Conservation (phyloP, 2,888 invertebrate species). For the Athalia cordata region DNA sequence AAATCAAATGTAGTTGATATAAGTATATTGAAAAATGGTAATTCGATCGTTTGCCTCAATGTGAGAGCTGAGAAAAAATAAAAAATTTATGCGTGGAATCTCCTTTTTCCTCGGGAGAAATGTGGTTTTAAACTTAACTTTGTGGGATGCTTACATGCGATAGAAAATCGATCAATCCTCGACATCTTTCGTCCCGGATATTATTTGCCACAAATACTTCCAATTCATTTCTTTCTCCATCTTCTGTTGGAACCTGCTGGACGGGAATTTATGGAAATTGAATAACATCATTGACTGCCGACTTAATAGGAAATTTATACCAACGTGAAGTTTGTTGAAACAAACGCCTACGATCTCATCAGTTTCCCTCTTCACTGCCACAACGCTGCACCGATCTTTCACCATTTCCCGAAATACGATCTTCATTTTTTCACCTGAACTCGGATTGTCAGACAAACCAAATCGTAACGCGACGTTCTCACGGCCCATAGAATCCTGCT, state of each 20-base stretch:
- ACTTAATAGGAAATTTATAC: slow-evolving; percentile 5
- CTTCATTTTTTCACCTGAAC: slow-evolving; percentile 55
- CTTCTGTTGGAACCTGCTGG: too few relatives aligned
- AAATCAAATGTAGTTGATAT: too few relatives aligned
- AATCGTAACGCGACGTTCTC: slow-evolving; percentile 64
- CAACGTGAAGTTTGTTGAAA: slow-evolving; percentile 83
- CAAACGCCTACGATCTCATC: slow-evolving; percentile 77
- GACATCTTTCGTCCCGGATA: neutral
- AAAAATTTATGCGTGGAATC: too few relatives aligned
- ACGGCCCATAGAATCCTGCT: slow-evolving; percentile 59
- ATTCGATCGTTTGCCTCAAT: too few relatives aligned
- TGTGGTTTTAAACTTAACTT: neutral
- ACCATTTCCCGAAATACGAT: slow-evolving; percentile 54
- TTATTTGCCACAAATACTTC: slow-evolving; percentile 57
- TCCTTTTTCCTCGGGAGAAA: too few relatives aligned
- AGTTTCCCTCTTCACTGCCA: slow-evolving; percentile 76
- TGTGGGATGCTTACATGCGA: slow-evolving; percentile 58
- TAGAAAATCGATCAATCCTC: slow-evolving; percentile 62
- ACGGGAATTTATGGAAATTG: too few relatives aligned
- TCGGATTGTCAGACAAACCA: slow-evolving; percentile 57
- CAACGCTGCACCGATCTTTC: slow-evolving; percentile 76
- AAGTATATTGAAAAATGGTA: too few relatives aligned
- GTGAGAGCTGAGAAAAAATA: too few relatives aligned
- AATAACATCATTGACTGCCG: too few relatives aligned
- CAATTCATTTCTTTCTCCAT: slow-evolving; percentile 53